Conservation (phyloP, 2,888 invertebrate genomes). For the Tethea ocularis region DNA sequence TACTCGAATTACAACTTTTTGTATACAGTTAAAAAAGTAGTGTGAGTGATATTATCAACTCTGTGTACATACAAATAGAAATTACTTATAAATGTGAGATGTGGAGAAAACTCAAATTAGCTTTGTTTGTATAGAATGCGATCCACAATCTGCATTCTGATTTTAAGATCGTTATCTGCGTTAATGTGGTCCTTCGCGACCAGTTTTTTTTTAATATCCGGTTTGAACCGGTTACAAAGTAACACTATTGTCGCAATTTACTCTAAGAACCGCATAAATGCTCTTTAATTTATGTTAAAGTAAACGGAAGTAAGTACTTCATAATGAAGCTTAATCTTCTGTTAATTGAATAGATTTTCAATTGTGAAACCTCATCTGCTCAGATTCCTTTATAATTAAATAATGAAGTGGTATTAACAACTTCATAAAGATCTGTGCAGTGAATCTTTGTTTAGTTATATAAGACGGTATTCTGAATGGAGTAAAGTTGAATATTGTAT, state of each 20-base stretch:
- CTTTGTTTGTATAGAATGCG: conserved; percentile 50
- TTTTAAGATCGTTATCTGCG: conserved; percentile 73
- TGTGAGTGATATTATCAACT: not conserved
- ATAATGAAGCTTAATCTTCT: not conserved
- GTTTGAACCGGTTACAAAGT: conserved; percentile 30
- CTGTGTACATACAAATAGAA: not conserved
- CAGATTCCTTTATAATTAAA: conserved; percentile 14
- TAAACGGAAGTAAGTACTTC: conserved; percentile 8
- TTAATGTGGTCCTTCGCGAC: conserved; percentile 56
- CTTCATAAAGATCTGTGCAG: conserved; percentile 9
- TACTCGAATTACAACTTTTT: not conserved
- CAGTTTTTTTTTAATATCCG: conserved; percentile 52
- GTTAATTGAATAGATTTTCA: not conserved
- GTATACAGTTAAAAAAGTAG: not conserved
- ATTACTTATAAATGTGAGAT: not conserved
- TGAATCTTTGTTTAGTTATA: not conserved
- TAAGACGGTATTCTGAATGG: not conserved
- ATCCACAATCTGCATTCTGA: conserved; percentile 66
- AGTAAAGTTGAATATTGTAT: not conserved
- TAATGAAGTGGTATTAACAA: conserved; percentile 23
- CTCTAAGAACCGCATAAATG: not conserved
- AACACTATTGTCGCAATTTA: conserved; percentile 2
- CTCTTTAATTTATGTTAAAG: conserved; percentile 4
- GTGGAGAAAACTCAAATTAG: not conserved
- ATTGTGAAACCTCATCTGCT: conserved; percentile 29